phyloP scores from a whole-genome alignment of 2,888 invertebrate genomes.

The Lucinisca nassula region DNA sequence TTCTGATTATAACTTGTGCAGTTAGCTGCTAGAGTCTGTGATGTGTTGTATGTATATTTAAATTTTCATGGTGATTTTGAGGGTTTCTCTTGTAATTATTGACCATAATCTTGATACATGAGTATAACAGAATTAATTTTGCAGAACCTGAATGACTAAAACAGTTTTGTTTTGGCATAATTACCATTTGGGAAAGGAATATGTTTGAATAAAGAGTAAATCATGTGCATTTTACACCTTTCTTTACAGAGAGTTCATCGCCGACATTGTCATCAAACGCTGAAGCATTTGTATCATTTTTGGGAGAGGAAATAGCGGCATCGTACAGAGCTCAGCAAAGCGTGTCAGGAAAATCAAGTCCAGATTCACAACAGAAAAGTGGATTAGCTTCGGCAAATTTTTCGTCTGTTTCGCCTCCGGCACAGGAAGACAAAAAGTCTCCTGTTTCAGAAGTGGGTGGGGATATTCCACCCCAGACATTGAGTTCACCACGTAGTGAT shows the following conservation, averaged over 20 bases:
- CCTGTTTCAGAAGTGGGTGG: constrained; percentile 58
- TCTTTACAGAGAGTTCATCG: constrained; percentile 82
- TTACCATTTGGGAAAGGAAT: no score
- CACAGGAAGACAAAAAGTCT: constrained; percentile 56
- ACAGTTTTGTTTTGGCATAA: no score
- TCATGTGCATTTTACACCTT: constrained; percentile 86
- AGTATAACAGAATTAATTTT: no score
- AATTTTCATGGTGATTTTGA: no score
- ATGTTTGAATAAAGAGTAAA: constrained; percentile 18
- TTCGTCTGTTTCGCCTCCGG: constrained; percentile 60
- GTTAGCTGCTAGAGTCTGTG: no score
- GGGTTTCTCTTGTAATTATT: no score
- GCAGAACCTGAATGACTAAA: no score
- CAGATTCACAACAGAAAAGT: constrained; percentile 44
- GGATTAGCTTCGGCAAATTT: constrained; percentile 49
- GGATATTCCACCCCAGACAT: constrained; percentile 65
- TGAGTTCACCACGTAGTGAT: constrained; percentile 66
- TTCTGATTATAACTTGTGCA: no score
- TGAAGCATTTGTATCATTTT: constrained; percentile 88
- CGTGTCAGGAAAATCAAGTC: constrained; percentile 57
- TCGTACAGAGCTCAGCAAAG: constrained; percentile 90
- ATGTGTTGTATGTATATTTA: no score
- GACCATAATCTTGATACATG: no score
- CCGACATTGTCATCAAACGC: constrained; percentile 83
- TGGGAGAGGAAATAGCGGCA: constrained; percentile 94